Base-by-base conservation (phyloP, 2,888 invertebrate species). In the Xylota segnis region DNA sequence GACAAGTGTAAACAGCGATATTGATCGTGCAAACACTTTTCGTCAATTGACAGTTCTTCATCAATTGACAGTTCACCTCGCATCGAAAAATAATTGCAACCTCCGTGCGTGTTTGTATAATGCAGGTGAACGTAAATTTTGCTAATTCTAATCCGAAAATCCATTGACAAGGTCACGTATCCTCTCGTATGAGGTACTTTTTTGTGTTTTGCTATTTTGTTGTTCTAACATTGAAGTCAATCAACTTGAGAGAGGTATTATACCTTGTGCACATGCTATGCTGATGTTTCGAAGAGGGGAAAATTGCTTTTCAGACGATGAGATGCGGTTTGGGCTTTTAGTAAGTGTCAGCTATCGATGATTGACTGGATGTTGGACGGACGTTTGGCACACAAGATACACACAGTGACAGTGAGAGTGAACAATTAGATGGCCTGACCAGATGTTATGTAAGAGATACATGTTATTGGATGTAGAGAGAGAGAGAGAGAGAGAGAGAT, bases 281-380 rank as follows among this genome's bases (percentile, higher is more conserved):
- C 59, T 58, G 40, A 29, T 14, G 29, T n/a, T 50, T 50, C 16
- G 14, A n/a, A 54, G 34, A 5, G 29, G 32, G 16, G 54, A 27
- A 63, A 12, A n/a, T 43, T 32, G 52, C 27, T 23, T 63, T 70
- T 68, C 3, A 12, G 9, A n/a, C 29, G 32, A 52, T 27, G 66
- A 47, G 43, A 34, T 47, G 61, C 68, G 40, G 74, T 43, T 68
- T 56, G 58, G 58, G 74, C 83, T 83, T 83, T 78, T 78, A 77
- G 74, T 68, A 74, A 82, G 63, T 78, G 78, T 77, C 83, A 78
- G 72, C 34, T 45, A 1, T 63, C n/a, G 32, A 74, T 83, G 83
- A 83, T 74, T 83, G 78, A 78, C 74, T 77, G 65, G 16, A 45
- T 71, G 75, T 70, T 50, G n/a, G 37, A 71, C 40, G 43, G 43